These are phyloP conservation scores for Nycticebus coucang DNA, from an alignment of 2,113 vertebrate species.

Conservation along the genomic window DNA sequence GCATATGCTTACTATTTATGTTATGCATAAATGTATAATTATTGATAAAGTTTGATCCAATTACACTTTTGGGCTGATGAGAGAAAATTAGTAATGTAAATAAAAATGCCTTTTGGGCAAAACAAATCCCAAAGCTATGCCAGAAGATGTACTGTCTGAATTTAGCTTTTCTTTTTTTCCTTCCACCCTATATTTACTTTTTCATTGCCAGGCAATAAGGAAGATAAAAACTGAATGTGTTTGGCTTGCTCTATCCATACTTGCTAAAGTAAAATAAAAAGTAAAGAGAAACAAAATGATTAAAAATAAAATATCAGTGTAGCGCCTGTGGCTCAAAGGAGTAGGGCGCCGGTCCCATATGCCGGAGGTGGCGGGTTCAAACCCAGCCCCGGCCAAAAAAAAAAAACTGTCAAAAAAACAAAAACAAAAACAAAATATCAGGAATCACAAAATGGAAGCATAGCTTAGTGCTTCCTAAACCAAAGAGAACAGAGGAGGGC, in stretches of 20 bases:
- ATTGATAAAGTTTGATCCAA: not conserved
- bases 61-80: not conserved
- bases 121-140: not conserved
- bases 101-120: slow-evolving; percentile 31
- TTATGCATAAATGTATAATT: not conserved
- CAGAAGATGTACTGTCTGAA: slow-evolving; percentile 16
- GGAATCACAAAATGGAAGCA: not conserved
- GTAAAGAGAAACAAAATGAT: not conserved
- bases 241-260: not conserved
- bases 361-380: too few relatives aligned
- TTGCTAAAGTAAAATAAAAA: not conserved
- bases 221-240: not conserved
- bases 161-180: slow-evolving; percentile 15
- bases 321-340: too few relatives aligned
- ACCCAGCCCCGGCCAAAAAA: too few relatives aligned
- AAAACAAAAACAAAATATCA: not conserved
- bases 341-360: too few relatives aligned
- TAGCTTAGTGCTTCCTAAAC: not conserved
- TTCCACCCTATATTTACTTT: not conserved
- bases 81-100: slow-evolving; percentile 21
- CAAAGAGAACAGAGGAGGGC: not conserved
- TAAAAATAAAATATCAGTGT: not conserved
- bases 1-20: slow-evolving; percentile 15
- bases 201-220: slow-evolving; percentile 36
- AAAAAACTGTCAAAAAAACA: not conserved